Evolutionary conservation across 1,140 invertebrate species (phyloP).

Genomic region (Pollicipes pollicipes): DNA sequence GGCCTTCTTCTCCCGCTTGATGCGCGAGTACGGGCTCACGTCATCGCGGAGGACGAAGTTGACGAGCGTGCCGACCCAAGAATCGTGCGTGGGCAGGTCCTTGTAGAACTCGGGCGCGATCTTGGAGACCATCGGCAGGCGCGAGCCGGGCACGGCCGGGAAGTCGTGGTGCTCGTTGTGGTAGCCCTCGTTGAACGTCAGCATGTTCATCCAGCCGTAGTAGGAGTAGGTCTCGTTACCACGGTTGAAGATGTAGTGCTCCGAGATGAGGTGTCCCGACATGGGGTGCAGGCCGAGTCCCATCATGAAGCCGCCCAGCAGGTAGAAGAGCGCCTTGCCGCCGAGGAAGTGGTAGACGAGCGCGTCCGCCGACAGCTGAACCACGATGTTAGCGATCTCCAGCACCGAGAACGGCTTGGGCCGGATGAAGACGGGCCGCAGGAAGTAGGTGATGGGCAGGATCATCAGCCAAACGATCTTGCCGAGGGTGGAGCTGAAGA

Average conservation of each 20-base stretch:
- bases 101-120: constrained; percentile 95
- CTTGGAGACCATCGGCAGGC: constrained; percentile 58
- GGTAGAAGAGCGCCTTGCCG: constrained; percentile 60
- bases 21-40: neutral
- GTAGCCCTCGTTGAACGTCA: constrained; percentile 96
- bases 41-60: neutral
- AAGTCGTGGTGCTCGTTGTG: too few species aligned
- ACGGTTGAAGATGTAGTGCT: constrained; percentile 97
- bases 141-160: constrained; percentile 82
- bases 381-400: constrained; percentile 67
- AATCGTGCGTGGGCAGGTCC: constrained; percentile 74
- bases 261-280: constrained; percentile 94
- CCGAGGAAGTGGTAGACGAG: constrained; percentile 60
- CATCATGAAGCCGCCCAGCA: constrained; percentile 66
- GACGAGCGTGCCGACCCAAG: constrained; percentile 43
- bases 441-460: constrained; percentile 89
- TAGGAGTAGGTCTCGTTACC: constrained; percentile 97
- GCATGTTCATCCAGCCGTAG: constrained; percentile 85
- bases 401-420: constrained; percentile 62
- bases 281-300: constrained; percentile 95
- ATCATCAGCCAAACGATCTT: constrained; percentile 84
- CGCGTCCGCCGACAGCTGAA: constrained; percentile 71
- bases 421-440: constrained; percentile 77
- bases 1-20: neutral
- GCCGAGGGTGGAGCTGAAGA: constrained; percentile 78